Base-by-base conservation (phyloP, 2,888 invertebrate genomes). In the Ctena decussata region DNA sequence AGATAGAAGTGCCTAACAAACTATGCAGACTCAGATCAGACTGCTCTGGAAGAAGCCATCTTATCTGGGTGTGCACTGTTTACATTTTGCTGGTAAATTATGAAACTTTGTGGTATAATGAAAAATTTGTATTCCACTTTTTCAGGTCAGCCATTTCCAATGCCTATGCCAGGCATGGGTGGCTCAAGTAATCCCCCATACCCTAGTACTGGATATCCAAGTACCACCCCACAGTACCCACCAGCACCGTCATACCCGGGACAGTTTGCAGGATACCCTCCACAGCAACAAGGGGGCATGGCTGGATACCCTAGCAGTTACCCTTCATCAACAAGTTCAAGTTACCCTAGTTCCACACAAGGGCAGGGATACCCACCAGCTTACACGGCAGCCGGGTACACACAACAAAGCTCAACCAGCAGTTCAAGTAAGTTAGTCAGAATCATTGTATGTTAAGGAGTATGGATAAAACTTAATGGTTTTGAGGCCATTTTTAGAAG, bases 271-370 rank as follows among this genome's bases (percentile, higher is more conserved):
- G 84, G 84, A 0, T 89, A 89, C 79, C 84, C 80, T 32, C 74
- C 70, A 5, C 83, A 78, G 72, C 49, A 49, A 18, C 60, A 82
- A 5, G 53, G 49, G 24, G 73, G 95, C 41, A 94, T 94, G 32
- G 30, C 93, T 92, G 76, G 83, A 15, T 92, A 92, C 77, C 90
- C 91, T 32, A 77, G 92, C n/a, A 92, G 92, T 60, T 92, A 93
- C 32, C 90, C 91, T 41, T 82, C 85, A 24, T 84, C 73, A n/a
- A 44, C 81, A 18, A 35, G 60, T 18, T 49, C 80, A 11, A 73
- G 81, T 27, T 87, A 84, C 70, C 81, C 79, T 30, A 65, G 41
- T 49, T 74, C 72, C 44, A 76, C 78, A n/a, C 74, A 35, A 30
- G 11, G 76, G 44, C 74, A 35, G n/a, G 11, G 76, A 53, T 82